Conservation (phyloP, 2,888 invertebrate species). For the Physocephala rufipes region DNA sequence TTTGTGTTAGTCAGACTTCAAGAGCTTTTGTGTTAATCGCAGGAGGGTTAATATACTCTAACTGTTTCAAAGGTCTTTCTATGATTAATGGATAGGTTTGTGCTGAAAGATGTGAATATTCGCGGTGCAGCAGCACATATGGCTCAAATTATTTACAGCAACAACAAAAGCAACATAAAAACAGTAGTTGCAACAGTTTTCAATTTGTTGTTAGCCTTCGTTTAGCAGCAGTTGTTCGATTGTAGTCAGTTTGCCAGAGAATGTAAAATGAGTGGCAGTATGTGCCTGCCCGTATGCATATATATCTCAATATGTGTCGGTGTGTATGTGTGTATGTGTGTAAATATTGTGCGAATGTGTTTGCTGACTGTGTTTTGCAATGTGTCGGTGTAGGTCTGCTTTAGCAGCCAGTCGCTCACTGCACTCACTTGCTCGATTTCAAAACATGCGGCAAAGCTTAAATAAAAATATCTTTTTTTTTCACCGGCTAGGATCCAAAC, state of each 20-base stretch:
- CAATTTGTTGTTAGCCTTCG: constrained; percentile 27
- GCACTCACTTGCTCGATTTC: background rate
- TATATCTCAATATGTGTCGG: background rate
- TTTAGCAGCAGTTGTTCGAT: background rate
- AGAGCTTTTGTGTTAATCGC: too few species aligned
- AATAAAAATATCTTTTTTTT: too few species aligned
- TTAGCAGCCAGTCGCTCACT: background rate
- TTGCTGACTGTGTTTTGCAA: background rate
- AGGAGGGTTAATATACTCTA: constrained; percentile 8
- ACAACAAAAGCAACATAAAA: constrained; percentile 12
- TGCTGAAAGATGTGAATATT: background rate
- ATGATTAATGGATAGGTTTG: background rate
- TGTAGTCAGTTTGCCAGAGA: background rate
- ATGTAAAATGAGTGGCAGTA: too few species aligned
- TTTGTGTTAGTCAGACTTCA: too few species aligned
- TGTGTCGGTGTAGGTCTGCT: too few species aligned
- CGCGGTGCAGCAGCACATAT: constrained; percentile 3
- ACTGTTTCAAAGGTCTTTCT: constrained; percentile 18
- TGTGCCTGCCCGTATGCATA: background rate
- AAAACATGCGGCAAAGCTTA: background rate
- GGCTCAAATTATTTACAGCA: constrained; percentile 17
- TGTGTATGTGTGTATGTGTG: background rate
- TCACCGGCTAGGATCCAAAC: background rate
- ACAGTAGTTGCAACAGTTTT: background rate
- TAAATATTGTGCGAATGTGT: background rate